Base-by-base conservation (phyloP, 1,140 invertebrate species). In the Zaprionus davidi region DNA sequence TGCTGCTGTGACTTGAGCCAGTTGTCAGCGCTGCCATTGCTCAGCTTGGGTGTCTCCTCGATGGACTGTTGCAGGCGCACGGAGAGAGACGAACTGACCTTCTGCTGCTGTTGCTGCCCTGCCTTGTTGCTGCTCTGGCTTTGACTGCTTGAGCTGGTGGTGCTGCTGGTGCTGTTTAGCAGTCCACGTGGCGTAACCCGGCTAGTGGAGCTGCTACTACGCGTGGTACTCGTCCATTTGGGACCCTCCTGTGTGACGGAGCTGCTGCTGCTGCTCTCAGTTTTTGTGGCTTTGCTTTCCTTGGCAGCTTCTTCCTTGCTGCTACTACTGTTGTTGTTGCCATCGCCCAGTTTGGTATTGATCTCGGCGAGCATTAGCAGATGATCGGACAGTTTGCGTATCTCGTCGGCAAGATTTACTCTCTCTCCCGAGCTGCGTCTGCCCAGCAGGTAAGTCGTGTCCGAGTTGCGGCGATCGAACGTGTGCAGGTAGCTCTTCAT, bases 321-420 rank as follows among this genome's bases (percentile, higher is more conserved):
- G 63, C 20, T 31, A 26, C 20, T 26, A 20, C 26, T 46, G 49
- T 78, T 77, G 9, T 79, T 86, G 22, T 94, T 94, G 70, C 94
- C 93, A 91, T 94, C 92, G 73, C 93, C 91, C 83, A 96, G 78
- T 93, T 95, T 93, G 77, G 95, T 94, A 77, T 95, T 93, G 90
- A 97, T 96, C 41, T 95, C 95, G 0, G 95, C 95, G n/a, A 96
- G 88, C 92, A 95, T 95, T 34, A 95, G 96, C 22, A 97, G 92
- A 87, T 96, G 96, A 82, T 97, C 96, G 0, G 96, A 96, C 1
- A 97, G 82, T 92, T 96, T 96, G 44, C 96, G 95, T 44, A 97
- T 97, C 92, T 97, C 96, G 76, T 97, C 96, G 1, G 96, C 96
- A 69, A 96, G 92, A 90, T 96, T 96, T 36, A 95, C 94, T 67